These are phyloP conservation scores for Siderastrea siderea DNA, from an alignment of 92 coral and sea anemone genomes.

Conservation along the genomic window DNA sequence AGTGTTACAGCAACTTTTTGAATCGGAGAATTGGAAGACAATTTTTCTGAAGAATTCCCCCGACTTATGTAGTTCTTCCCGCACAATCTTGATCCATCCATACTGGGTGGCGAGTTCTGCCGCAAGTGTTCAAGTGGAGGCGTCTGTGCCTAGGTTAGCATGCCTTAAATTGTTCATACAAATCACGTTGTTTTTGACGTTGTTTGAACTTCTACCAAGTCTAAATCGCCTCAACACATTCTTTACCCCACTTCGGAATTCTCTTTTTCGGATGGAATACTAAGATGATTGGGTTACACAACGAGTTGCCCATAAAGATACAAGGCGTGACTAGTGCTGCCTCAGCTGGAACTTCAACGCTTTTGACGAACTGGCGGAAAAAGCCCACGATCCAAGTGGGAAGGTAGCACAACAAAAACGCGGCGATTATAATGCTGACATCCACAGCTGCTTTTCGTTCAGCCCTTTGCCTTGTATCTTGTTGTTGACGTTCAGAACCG, in stretches of 20 bases:
- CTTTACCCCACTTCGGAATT: not conserved
- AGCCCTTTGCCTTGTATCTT: not conserved
- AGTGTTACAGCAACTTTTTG: no score
- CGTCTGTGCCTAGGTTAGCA: no score
- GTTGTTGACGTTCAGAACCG: not conserved
- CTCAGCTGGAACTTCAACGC: not conserved
- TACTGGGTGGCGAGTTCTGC: no score
- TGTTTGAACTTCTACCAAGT: not conserved
- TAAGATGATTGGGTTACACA: slow-evolving; percentile 18
- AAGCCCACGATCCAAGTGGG: not conserved
- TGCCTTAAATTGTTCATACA: not conserved
- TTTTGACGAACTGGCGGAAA: not conserved
- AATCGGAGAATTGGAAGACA: no score
- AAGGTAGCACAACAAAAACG: slow-evolving; percentile 16
- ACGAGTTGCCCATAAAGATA: not conserved
- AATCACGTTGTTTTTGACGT: not conserved
- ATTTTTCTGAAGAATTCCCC: no score
- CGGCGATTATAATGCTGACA: slow-evolving; percentile 5
- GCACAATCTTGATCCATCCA: no score
- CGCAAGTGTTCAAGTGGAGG: no score
- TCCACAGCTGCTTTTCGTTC: slow-evolving; percentile 14
- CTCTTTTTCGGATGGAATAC: slow-evolving; percentile 14
- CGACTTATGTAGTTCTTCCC: no score
- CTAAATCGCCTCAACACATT: not conserved
- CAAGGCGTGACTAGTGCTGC: not conserved